Conservation (phyloP, 2,797 vertebrate genomes). For the Pseudochaenichthys georgianus region DNA sequence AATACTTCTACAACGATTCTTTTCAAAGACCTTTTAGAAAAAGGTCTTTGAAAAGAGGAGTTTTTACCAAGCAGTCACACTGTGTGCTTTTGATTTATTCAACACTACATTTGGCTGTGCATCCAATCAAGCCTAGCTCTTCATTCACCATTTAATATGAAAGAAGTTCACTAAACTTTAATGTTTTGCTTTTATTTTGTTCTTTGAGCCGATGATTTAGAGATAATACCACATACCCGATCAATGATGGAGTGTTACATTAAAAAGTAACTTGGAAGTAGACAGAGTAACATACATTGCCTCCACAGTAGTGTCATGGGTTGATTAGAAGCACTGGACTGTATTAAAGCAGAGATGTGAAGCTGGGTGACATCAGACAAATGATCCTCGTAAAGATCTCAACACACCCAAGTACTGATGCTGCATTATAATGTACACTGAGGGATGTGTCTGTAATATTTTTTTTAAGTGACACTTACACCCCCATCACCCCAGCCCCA, state of each 20-base stretch:
- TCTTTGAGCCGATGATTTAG: background rate
- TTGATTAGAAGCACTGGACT: conserved; percentile 11
- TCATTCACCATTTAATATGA: conserved; percentile 36
- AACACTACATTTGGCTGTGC: conserved; percentile 11
- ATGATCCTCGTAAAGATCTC: conserved; percentile 3
- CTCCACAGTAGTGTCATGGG: background rate
- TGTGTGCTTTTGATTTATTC: conserved; percentile 40
- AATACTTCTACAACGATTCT: background rate
- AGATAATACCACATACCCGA: background rate
- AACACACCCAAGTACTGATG: background rate
- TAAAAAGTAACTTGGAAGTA: conserved; percentile 12
- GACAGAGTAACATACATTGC: background rate
- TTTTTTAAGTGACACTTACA: background rate
- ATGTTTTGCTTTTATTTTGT: conserved; percentile 18
- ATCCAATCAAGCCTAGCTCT: conserved; percentile 11
- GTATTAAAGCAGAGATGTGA: conserved; percentile 9
- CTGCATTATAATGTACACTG: background rate
- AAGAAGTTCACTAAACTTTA: conserved; percentile 25
- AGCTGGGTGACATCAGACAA: conserved; percentile 6
- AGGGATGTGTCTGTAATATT: conserved; percentile 5
- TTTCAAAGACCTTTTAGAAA: conserved; percentile 27
- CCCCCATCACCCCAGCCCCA: no score
- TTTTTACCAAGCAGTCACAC: conserved; percentile 7
- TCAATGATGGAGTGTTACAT: conserved; percentile 1
- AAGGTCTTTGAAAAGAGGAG: conserved; percentile 29